phyloP scores from a whole-genome alignment of 2,888 invertebrate genomes.

The Agonopterix alstromeriana region DNA sequence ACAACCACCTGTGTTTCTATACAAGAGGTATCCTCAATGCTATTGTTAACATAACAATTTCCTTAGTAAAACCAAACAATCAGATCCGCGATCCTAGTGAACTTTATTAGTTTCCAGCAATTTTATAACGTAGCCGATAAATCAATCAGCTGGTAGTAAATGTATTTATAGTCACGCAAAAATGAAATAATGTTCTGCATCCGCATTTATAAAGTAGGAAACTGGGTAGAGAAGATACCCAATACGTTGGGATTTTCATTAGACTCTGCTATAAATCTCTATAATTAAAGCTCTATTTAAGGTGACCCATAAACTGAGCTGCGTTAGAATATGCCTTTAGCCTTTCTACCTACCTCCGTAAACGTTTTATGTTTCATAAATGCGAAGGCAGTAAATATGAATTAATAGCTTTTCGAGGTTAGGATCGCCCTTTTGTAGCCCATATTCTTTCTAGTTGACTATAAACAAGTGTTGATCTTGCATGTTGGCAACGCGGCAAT shows the following conservation, averaged over 20 bases:
- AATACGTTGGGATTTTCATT: slow-evolving; percentile 33
- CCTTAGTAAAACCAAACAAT: no score
- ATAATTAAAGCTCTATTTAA: slow-evolving; percentile 59
- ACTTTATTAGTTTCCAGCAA: no score
- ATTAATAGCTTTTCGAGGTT: slow-evolving; percentile 63
- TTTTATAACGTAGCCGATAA: not conserved
- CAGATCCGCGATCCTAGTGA: no score
- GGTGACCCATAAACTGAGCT: slow-evolving; percentile 57
- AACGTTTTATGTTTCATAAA: slow-evolving; percentile 72
- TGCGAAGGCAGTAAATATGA: slow-evolving; percentile 64
- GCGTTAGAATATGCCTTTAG: slow-evolving; percentile 50
- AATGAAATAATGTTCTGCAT: not conserved
- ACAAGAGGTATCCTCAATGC: no score
- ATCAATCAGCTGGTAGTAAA: not conserved
- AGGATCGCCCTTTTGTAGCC: slow-evolving; percentile 29
- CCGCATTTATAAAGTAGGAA: not conserved
- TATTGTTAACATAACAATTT: no score
- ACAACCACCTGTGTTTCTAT: no score
- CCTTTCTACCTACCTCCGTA: slow-evolving; percentile 58
- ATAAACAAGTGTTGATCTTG: slow-evolving; percentile 44
- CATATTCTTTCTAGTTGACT: slow-evolving; percentile 36
- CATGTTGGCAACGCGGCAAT: slow-evolving; percentile 29
- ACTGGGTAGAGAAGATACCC: slow-evolving; percentile 1
- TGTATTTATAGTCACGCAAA: not conserved
- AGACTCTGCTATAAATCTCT: slow-evolving; percentile 39